These are phyloP conservation scores for Sphaerophoria taeniata DNA, from an alignment of 2,888 invertebrate genomes.

Conservation along the genomic window DNA sequence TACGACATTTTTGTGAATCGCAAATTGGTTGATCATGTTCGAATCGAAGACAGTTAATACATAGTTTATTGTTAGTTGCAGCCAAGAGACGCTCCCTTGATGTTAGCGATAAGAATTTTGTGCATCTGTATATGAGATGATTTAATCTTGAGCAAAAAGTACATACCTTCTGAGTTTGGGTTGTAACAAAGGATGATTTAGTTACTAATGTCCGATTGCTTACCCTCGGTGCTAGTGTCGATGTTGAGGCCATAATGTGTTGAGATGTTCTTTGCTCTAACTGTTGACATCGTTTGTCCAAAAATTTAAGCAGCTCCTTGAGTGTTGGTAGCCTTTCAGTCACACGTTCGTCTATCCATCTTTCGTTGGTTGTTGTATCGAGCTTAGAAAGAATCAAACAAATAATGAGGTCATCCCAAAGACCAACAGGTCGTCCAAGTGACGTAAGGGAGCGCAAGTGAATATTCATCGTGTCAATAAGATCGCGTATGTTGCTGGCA, in stretches of 20 bases:
- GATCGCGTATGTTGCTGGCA: conserved; percentile 1
- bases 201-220: not conserved
- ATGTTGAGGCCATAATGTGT: not conserved
- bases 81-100: not conserved
- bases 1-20: conserved; percentile 26
- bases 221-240: not conserved
- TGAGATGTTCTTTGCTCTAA: not conserved
- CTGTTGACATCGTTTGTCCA: conserved; percentile 4
- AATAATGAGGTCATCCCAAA: conserved; percentile 17
- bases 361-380: conserved; percentile 3
- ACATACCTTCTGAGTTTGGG: conserved; percentile 20
- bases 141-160: conserved; percentile 24
- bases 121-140: conserved; percentile 32
- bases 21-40: conserved; percentile 10
- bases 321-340: conserved; percentile 4
- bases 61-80: not conserved
- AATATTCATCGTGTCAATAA: conserved; percentile 10
- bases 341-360: conserved; percentile 4
- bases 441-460: conserved; percentile 23
- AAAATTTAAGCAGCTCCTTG: conserved; percentile 20
- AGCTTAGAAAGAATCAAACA: conserved; percentile 17
- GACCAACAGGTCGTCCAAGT: conserved; percentile 21
- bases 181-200: not conserved
- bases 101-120: conserved; percentile 18
- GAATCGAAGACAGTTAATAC: conserved; percentile 26